Conservation (phyloP, 2,888 invertebrate genomes). For the Glomeris marginata region DNA sequence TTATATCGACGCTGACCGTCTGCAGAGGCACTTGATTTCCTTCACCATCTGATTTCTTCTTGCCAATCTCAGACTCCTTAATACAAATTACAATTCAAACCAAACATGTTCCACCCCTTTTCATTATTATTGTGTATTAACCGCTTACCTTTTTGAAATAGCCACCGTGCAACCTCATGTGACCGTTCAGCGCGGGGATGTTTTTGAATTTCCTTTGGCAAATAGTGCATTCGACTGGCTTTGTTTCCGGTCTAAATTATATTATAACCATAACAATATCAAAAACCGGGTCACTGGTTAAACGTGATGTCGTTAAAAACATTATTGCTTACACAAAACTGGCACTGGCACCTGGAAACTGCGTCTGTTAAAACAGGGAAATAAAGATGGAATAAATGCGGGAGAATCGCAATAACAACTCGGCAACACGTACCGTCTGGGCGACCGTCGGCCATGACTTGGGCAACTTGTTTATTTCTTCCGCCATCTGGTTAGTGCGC, state of each 20-base stretch:
- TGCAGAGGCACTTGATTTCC: constrained; percentile 55
- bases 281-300: too few relatives aligned
- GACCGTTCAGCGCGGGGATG: constrained; percentile 92
- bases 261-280: neutral
- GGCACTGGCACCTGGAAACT: neutral
- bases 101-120: neutral
- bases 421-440: too few relatives aligned
- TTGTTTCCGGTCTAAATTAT: constrained; percentile 16
- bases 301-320: too few relatives aligned
- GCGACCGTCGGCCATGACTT: too few relatives aligned
- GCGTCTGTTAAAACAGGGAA: neutral
- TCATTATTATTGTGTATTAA: neutral
- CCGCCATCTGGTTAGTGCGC: too few relatives aligned
- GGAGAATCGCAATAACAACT: too few relatives aligned
- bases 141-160: constrained; percentile 69
- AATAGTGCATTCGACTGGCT: constrained; percentile 82
- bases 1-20: constrained; percentile 80
- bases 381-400: too few relatives aligned
- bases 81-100: neutral
- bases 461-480: too few relatives aligned
- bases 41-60: constrained; percentile 68
- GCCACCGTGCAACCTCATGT: constrained; percentile 94
- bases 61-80: constrained; percentile 59
- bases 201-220: constrained; percentile 95
- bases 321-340: neutral